These are phyloP conservation scores for Chaenocephalus aceratus DNA, from an alignment of 2,113 vertebrate genomes.

Conservation along the genomic window DNA sequence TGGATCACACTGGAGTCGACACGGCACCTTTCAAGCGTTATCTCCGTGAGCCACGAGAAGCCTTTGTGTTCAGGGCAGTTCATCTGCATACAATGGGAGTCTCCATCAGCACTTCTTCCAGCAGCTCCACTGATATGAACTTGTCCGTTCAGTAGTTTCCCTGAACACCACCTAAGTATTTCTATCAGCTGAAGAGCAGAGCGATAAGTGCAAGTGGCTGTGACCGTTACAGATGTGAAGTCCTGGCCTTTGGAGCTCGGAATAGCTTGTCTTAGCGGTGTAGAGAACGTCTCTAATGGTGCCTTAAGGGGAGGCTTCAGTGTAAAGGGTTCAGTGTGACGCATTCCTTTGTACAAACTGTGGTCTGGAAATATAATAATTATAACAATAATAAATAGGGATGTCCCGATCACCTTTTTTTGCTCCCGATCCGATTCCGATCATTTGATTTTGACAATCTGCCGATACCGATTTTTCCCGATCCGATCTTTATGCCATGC, in stretches of 20 bases:
- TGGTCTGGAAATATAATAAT: background rate
- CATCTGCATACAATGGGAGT: conserved; percentile 83
- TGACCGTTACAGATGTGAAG: conserved; percentile 44
- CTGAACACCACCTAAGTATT: conserved; percentile 63
- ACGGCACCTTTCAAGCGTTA: conserved; percentile 76
- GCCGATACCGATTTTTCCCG: too few relatives aligned
- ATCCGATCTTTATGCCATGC: too few relatives aligned
- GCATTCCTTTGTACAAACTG: background rate
- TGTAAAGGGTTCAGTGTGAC: background rate
- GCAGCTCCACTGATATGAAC: conserved; percentile 78
- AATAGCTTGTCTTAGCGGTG: conserved; percentile 7
- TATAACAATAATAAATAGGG: too few relatives aligned
- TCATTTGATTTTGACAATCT: too few relatives aligned
- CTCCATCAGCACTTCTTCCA: conserved; percentile 79
- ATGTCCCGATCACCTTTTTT: too few relatives aligned
- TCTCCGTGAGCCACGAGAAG: conserved; percentile 72
- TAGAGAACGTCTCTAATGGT: conserved; percentile 20
- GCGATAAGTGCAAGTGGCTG: conserved; percentile 59
- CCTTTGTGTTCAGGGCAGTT: conserved; percentile 80
- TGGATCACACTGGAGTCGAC: conserved; percentile 61
- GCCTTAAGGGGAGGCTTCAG: background rate
- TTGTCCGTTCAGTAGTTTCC: conserved; percentile 77
- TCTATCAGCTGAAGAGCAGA: conserved; percentile 54
- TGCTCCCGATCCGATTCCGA: too few relatives aligned
- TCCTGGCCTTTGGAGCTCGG: conserved; percentile 15